These are phyloP conservation scores for Cylas formicarius DNA, from an alignment of 1,140 invertebrate species.

Conservation along the genomic window DNA sequence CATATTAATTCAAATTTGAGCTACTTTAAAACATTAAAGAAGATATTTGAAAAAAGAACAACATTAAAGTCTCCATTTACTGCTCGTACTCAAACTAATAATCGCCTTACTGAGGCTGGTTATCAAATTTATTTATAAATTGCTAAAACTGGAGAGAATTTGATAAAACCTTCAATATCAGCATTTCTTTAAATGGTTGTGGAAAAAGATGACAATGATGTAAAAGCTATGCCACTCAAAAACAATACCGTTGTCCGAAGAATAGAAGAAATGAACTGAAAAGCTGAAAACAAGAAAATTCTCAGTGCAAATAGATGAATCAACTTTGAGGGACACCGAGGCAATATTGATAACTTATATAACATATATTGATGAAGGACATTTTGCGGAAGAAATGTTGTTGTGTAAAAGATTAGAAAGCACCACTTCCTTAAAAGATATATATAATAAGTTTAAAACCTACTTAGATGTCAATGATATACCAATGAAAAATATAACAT, in stretches of 20 bases:
- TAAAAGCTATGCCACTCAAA: slow-evolving; percentile 24
- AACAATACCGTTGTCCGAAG: slow-evolving; percentile 29
- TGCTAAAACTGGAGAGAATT: slow-evolving; percentile 17
- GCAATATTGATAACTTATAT: slow-evolving; percentile 17
- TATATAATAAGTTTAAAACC: slow-evolving; percentile 10
- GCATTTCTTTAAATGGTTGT: slow-evolving; percentile 28
- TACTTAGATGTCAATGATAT: slow-evolving; percentile 6
- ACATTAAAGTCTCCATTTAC: slow-evolving; percentile 24
- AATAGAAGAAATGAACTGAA: slow-evolving; percentile 26
- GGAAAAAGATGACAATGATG: slow-evolving; percentile 23
- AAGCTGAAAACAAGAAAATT: slow-evolving; percentile 26
- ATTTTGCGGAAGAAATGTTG: slow-evolving; percentile 21
- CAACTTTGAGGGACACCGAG: slow-evolving; percentile 21
- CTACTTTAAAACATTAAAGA: slow-evolving; percentile 22
- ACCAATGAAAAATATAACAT: slow-evolving; percentile 5
- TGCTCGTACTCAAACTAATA: slow-evolving; percentile 20
- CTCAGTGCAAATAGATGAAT: slow-evolving; percentile 27
- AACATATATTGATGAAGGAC: slow-evolving; percentile 21
- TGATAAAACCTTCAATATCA: slow-evolving; percentile 22
- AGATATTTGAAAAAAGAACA: slow-evolving; percentile 15
- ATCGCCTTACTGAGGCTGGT: slow-evolving; percentile 22
- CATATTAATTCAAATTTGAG: slow-evolving; percentile 25
- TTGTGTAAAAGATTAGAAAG: slow-evolving; percentile 30
- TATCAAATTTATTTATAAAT: slow-evolving; percentile 20
- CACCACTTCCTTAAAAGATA: slow-evolving; percentile 26